phyloP scores from a whole-genome alignment of 2,888 invertebrate species.

The Agonopterix subpropinquella region DNA sequence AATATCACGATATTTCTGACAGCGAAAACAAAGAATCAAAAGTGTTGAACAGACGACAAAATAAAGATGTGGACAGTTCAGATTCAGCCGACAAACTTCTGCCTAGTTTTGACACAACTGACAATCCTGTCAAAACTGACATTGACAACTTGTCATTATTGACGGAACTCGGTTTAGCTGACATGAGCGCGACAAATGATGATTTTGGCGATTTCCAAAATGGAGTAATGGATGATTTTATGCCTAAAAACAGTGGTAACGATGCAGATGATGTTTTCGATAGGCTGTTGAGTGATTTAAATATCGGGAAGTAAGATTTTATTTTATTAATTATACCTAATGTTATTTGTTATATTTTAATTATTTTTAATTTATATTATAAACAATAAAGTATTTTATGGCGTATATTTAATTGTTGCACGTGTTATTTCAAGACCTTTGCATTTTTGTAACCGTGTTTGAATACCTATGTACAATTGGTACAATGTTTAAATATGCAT shows the following conservation, averaged over 20 bases:
- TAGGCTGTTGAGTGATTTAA: constrained; percentile 56
- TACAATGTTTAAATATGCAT: too few species aligned
- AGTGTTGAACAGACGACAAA: constrained; percentile 45
- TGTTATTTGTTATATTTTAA: background rate
- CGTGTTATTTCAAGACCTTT: too few species aligned
- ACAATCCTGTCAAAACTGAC: constrained; percentile 28
- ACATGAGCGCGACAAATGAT: constrained; percentile 43
- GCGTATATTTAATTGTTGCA: too few species aligned
- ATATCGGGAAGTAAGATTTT: constrained; percentile 32
- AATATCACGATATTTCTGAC: constrained; percentile 60
- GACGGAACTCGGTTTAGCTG: constrained; percentile 75
- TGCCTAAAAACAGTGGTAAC: constrained; percentile 29
- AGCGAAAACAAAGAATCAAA: constrained; percentile 58
- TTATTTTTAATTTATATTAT: background rate
- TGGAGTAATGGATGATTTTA: constrained; percentile 45
- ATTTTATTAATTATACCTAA: background rate
- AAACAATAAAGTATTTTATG: too few species aligned
- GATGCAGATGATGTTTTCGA: constrained; percentile 60
- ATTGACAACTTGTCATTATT: constrained; percentile 59
- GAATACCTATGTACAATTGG: too few species aligned
- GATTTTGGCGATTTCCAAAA: constrained; percentile 68
- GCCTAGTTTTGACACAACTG: constrained; percentile 40
- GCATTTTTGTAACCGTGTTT: too few species aligned
- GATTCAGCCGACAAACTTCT: constrained; percentile 54
- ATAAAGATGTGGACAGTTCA: constrained; percentile 48